phyloP scores from a whole-genome alignment of 64 coral and sea anemone genomes.

The Stylophora pistillata region DNA sequence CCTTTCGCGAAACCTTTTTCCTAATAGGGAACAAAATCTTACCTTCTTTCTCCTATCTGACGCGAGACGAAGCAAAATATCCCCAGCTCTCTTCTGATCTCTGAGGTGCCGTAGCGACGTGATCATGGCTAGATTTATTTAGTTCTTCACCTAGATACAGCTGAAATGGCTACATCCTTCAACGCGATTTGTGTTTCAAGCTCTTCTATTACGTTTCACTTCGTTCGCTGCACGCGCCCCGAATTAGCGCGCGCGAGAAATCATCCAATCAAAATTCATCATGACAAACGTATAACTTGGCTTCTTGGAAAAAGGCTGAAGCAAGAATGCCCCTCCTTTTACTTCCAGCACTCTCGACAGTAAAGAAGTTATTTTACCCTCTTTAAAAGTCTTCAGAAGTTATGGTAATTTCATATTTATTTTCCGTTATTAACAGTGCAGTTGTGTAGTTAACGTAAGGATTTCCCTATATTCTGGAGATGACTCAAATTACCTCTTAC shows the following conservation, averaged over 20 bases:
- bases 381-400: too few species aligned
- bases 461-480: not conserved
- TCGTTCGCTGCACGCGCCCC: not conserved
- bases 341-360: too few species aligned
- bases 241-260: not conserved
- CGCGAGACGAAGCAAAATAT: not conserved
- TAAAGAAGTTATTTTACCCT: too few species aligned
- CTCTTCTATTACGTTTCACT: not conserved
- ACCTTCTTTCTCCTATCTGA: conserved; percentile 43
- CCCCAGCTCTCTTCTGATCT: not conserved
- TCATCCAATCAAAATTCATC: not conserved
- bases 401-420: too few species aligned
- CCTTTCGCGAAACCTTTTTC: not conserved
- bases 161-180: not conserved
- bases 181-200: not conserved
- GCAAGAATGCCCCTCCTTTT: too few species aligned
- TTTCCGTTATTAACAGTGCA: too few species aligned
- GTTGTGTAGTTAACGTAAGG: too few species aligned
- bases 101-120: not conserved
- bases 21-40: not conserved
- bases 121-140: not conserved
- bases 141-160: not conserved
- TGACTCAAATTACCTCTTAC: not conserved
- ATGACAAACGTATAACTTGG: too few species aligned
- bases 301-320: too few species aligned